Evolutionary conservation across 2,797 vertebrate genomes (phyloP).

Genomic region (Melanogrammus aeglefinus): DNA sequence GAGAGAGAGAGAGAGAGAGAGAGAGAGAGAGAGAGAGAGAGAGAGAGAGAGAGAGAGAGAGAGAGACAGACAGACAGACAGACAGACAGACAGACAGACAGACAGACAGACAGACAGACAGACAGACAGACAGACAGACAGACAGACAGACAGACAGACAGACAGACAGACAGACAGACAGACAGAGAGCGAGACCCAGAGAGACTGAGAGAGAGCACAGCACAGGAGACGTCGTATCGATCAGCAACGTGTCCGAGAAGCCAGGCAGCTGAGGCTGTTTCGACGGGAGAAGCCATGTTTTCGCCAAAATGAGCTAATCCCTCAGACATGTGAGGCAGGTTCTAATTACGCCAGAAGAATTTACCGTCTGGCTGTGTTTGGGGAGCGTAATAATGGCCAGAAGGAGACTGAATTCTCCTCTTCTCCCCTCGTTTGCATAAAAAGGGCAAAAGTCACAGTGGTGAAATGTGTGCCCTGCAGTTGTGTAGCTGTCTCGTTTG

Average conservation of each 20-base stretch:
- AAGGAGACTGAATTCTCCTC: constrained; percentile 56
- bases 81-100: too few relatives aligned
- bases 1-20: too few relatives aligned
- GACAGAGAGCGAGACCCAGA: too few relatives aligned
- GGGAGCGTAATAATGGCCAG: constrained; percentile 15
- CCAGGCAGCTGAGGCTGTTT: constrained; percentile 65
- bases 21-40: too few relatives aligned
- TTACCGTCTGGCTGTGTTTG: constrained; percentile 66
- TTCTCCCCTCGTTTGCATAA: constrained; percentile 47
- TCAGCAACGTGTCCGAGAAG: constrained; percentile 29
- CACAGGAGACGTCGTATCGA: constrained; percentile 56
- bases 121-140: too few relatives aligned
- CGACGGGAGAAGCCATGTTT: constrained; percentile 68
- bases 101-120: too few relatives aligned
- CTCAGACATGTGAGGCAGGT: constrained; percentile 72
- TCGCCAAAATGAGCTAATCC: constrained; percentile 67
- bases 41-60: too few relatives aligned
- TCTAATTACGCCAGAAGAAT: constrained; percentile 74
- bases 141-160: too few relatives aligned
- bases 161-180: too few relatives aligned
- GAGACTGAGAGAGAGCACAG: too few relatives aligned
- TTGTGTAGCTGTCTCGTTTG: background rate
- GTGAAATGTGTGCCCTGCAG: constrained; percentile 29
- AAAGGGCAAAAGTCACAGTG: constrained; percentile 57
- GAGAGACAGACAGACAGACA: too few relatives aligned